Conservation (phyloP, 2,888 invertebrate genomes). For the Celastrina argiolus region DNA sequence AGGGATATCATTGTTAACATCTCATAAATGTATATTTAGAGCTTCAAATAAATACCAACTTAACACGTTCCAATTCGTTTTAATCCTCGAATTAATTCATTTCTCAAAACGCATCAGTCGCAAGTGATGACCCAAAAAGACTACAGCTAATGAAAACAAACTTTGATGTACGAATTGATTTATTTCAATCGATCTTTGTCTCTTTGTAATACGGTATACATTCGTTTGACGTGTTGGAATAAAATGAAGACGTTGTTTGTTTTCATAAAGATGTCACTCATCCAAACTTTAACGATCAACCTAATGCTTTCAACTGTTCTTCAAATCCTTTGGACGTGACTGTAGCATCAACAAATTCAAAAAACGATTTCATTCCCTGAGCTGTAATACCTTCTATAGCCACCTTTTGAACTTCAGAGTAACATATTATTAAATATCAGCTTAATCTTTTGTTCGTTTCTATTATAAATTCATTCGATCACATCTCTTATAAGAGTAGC, state of each 20-base stretch:
- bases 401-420: constrained; percentile 62
- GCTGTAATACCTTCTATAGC: constrained; percentile 59
- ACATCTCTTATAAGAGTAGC: constrained; percentile 23
- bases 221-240: constrained; percentile 13
- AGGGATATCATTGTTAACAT: constrained; percentile 23
- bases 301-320: constrained; percentile 74
- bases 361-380: constrained; percentile 63
- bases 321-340: constrained; percentile 75
- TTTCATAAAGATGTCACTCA: constrained; percentile 71
- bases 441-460: constrained; percentile 44
- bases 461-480: constrained; percentile 37
- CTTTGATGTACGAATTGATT: constrained; percentile 29
- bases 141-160: constrained; percentile 56
- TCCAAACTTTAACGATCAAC: constrained; percentile 74
- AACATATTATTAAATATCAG: constrained; percentile 37
- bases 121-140: constrained; percentile 65
- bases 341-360: constrained; percentile 71
- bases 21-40: constrained; percentile 31
- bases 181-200: constrained; percentile 26
- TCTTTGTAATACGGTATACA: constrained; percentile 34
- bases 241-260: constrained; percentile 37
- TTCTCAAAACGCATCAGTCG: constrained; percentile 67
- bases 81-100: constrained; percentile 66
- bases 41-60: constrained; percentile 41
- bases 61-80: constrained; percentile 54